Conservation (phyloP, 2,113 vertebrate genomes). For the Circaetus cinerascens region DNA sequence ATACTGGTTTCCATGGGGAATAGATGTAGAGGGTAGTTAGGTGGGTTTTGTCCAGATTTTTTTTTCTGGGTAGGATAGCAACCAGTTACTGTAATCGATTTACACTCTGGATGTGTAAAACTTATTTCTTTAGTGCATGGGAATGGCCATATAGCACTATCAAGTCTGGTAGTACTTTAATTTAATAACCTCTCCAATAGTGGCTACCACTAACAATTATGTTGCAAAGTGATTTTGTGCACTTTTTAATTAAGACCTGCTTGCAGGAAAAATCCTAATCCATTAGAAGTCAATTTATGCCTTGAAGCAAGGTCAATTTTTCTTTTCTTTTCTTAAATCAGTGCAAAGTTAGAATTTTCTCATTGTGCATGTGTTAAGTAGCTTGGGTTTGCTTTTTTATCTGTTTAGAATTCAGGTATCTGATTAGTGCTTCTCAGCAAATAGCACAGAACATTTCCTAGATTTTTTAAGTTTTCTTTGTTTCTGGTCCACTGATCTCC, state of each 20-base stretch:
- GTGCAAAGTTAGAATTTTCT: neutral
- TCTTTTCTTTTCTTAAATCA: neutral
- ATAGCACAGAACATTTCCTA: neutral
- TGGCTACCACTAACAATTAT: neutral
- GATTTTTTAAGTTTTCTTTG: neutral
- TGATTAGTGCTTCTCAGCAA: neutral
- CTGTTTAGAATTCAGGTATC: neutral
- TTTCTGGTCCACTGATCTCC: neutral
- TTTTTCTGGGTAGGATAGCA: neutral
- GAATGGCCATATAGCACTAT: neutral
- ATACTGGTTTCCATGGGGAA: rapidly evolving
- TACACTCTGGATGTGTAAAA: neutral
- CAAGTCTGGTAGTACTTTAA: neutral
- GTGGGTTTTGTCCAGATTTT: neutral
- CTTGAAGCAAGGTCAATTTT: constrained; percentile 23
- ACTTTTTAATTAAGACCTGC: constrained; percentile 26
- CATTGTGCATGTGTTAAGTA: neutral
- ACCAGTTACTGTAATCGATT: neutral
- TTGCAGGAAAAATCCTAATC: constrained; percentile 3
- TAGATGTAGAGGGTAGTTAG: rapidly evolving
- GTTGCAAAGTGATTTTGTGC: constrained; percentile 14
- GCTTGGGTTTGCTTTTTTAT: neutral
- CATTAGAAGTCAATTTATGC: constrained; percentile 10
- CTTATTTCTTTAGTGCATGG: neutral
- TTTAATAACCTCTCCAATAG: neutral